Evolutionary conservation across 2,888 invertebrate genomes (phyloP).

Genomic region (Ectemnius lituratus): DNA sequence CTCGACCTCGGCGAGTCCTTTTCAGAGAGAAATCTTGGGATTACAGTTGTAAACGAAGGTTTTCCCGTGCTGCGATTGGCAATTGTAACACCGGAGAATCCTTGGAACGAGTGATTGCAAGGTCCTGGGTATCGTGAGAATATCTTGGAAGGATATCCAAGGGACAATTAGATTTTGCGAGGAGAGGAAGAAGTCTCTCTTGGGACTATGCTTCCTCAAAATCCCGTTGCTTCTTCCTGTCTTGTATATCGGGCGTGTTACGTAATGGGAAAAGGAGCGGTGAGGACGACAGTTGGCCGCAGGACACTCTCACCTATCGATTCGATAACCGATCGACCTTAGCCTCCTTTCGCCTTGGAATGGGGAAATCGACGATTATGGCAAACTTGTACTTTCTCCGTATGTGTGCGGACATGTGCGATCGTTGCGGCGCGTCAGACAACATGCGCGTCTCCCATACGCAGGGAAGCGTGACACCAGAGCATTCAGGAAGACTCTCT

Average conservation of each 20-base stretch:
- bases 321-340: conserved; percentile 61
- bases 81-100: background rate
- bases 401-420: background rate
- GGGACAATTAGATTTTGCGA: too few species aligned
- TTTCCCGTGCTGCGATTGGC: conserved; percentile 10
- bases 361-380: conserved; percentile 57
- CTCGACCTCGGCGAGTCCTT: conserved; percentile 31
- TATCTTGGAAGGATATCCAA: background rate
- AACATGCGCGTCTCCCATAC: background rate
- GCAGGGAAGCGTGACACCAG: conserved; percentile 7
- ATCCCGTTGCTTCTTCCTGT: background rate
- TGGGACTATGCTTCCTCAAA: too few species aligned
- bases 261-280: conserved; percentile 5
- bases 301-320: conserved; percentile 39
- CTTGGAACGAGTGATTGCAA: conserved; percentile 6
- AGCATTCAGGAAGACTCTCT: conserved; percentile 3
- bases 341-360: conserved; percentile 54
- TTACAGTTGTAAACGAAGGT: conserved; percentile 24
- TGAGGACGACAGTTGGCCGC: conserved; percentile 12
- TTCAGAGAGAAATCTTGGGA: conserved; percentile 30
- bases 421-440: too few species aligned
- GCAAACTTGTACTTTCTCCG: conserved; percentile 54
- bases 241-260: background rate
- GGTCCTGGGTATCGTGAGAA: background rate
- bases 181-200: too few species aligned